These are phyloP conservation scores for Serilophus lunatus DNA, from an alignment of 2,113 vertebrate genomes.

Conservation along the genomic window DNA sequence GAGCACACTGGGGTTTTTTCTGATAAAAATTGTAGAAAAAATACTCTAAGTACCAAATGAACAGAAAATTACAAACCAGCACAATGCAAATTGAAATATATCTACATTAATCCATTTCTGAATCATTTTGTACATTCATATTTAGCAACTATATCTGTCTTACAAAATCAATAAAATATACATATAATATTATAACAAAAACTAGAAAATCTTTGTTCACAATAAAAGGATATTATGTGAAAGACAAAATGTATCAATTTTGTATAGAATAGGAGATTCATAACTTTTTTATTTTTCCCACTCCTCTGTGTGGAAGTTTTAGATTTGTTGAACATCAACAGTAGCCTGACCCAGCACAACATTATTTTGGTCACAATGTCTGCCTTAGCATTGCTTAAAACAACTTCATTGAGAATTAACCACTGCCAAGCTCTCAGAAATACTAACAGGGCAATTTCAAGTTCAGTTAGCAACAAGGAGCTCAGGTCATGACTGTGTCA, in stretches of 20 bases:
- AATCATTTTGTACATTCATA: not conserved
- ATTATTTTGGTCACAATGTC: not conserved
- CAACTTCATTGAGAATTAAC: slow-evolving; percentile 15
- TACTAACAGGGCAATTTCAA: not conserved
- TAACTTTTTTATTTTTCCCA: not conserved
- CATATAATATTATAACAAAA: not conserved
- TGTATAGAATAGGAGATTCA: not conserved
- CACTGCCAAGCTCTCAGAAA: slow-evolving; percentile 13
- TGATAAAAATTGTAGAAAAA: not conserved
- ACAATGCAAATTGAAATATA: not conserved
- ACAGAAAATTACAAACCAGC: not conserved
- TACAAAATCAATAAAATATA: not conserved
- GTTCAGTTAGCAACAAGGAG: not conserved
- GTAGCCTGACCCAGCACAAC: not conserved
- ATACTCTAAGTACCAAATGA: not conserved
- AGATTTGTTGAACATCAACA: not conserved
- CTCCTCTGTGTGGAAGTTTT: not conserved
- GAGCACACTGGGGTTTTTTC: not conserved
- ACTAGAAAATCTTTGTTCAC: not conserved
- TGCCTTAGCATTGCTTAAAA: not conserved
- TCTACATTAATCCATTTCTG: not conserved
- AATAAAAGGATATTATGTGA: not conserved
- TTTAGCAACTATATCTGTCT: not conserved
- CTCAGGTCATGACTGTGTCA: slow-evolving; percentile 30
- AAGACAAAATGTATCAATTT: not conserved